Conservation (phyloP, 2,888 invertebrate genomes). For the Plebejus melissa region DNA sequence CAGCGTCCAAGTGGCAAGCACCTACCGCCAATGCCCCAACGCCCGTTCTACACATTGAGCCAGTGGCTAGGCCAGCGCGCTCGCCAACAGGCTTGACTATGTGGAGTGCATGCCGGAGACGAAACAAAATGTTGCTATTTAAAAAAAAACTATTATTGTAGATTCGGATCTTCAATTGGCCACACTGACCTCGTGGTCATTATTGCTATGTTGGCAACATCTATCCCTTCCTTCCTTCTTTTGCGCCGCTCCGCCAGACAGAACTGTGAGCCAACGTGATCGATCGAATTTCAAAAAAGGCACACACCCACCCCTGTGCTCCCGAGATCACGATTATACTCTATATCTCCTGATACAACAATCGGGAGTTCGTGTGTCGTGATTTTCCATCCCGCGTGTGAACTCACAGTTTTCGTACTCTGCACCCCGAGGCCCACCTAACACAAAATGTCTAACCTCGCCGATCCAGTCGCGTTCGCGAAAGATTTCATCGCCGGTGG, state of each 20-base stretch:
- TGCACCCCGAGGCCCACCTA: slow-evolving; percentile 52
- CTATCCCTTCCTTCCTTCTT: slow-evolving; percentile 76
- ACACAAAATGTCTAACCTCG: slow-evolving; percentile 74
- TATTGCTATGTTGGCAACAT: slow-evolving; percentile 65
- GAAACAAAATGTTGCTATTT: slow-evolving; percentile 9
- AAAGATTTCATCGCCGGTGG: slow-evolving; percentile 97
- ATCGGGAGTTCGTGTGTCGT: slow-evolving; percentile 76
- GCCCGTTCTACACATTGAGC: too few species aligned
- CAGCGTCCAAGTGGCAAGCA: too few species aligned
- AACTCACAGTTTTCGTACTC: slow-evolving; percentile 46
- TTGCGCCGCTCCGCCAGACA: slow-evolving; percentile 74
- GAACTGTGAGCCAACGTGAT: slow-evolving; percentile 76
- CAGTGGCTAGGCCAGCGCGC: too few species aligned
- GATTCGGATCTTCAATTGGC: slow-evolving; percentile 38
- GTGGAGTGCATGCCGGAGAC: too few species aligned
- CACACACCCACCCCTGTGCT: slow-evolving; percentile 77
- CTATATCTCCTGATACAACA: slow-evolving; percentile 68
- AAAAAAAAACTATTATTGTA: neutral
- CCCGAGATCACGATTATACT: slow-evolving; percentile 75
- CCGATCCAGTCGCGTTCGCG: slow-evolving; percentile 91
- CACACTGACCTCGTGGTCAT: slow-evolving; percentile 74
- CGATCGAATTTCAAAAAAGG: slow-evolving; percentile 79
- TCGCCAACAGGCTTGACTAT: too few species aligned
- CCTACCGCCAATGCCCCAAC: too few species aligned
- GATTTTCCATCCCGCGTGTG: slow-evolving; percentile 72